These are phyloP conservation scores for Sussaba pulchella DNA, from an alignment of 2,888 invertebrate genomes.

Conservation along the genomic window DNA sequence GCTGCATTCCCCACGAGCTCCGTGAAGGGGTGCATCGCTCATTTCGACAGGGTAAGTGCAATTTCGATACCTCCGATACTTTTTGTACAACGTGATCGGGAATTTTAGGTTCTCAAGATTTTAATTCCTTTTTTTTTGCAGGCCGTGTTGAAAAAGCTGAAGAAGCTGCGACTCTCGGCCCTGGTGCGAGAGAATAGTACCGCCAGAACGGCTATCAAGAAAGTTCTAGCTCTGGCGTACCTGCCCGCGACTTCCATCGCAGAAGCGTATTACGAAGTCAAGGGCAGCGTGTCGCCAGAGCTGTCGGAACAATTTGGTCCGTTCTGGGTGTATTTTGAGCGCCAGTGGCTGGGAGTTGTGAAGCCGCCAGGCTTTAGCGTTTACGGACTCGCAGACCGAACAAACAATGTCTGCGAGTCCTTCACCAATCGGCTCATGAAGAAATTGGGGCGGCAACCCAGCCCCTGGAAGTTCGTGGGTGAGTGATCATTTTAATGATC, in stretches of 20 bases:
- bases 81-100: too few relatives aligned
- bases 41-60: conserved; percentile 37
- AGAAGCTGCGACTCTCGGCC: background rate
- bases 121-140: background rate
- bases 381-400: conserved; percentile 32
- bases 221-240: conserved; percentile 52
- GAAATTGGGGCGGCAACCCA: conserved; percentile 47
- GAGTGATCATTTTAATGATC: background rate
- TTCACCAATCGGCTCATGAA: conserved; percentile 36
- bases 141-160: background rate
- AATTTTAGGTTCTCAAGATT: background rate
- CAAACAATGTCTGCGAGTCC: conserved; percentile 53
- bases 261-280: background rate
- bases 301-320: too few relatives aligned
- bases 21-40: conserved; percentile 34
- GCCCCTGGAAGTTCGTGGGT: conserved; percentile 56
- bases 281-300: background rate
- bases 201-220: conserved; percentile 26
- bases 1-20: background rate
- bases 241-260: conserved; percentile 30
- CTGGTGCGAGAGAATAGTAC: conserved; percentile 8
- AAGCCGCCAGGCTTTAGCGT: conserved; percentile 53
- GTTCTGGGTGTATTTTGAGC: conserved; percentile 33
- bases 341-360: conserved; percentile 42
- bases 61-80: too few relatives aligned